These are phyloP conservation scores for Pyralis farinalis DNA, from an alignment of 2,888 invertebrate genomes.

Conservation along the genomic window DNA sequence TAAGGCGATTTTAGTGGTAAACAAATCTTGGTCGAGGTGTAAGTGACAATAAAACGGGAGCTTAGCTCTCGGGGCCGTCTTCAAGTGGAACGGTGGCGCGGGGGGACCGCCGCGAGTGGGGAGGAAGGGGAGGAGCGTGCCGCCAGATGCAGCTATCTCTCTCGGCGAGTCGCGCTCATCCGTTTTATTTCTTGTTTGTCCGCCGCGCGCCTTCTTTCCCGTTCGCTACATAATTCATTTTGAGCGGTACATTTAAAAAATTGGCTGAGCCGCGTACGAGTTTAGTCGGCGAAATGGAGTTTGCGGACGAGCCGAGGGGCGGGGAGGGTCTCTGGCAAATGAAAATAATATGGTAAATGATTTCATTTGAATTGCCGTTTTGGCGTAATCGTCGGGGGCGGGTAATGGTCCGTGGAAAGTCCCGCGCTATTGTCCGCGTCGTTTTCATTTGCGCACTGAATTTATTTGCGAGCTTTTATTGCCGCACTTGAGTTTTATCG, in stretches of 20 bases:
- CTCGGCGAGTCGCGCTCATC: slow-evolving; percentile 57
- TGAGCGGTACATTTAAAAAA: slow-evolving; percentile 77
- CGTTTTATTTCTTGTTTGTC: slow-evolving; percentile 75
- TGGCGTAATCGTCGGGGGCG: slow-evolving; percentile 49
- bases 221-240: slow-evolving; percentile 78
- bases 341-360: slow-evolving; percentile 77
- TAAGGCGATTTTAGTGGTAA: slow-evolving; percentile 41
- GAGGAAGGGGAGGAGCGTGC: slow-evolving; percentile 43
- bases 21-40: slow-evolving; percentile 69
- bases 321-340: slow-evolving; percentile 48
- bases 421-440: slow-evolving; percentile 58
- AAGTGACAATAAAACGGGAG: slow-evolving; percentile 79
- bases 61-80: slow-evolving; percentile 76
- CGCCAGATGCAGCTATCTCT: slow-evolving; percentile 36
- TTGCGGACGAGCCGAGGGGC: slow-evolving; percentile 40
- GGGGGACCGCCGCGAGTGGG: slow-evolving; percentile 11
- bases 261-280: slow-evolving; percentile 62
- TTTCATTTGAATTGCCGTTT: slow-evolving; percentile 73
- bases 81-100: slow-evolving; percentile 59
- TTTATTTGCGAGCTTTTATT: slow-evolving; percentile 54
- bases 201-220: slow-evolving; percentile 53
- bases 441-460: slow-evolving; percentile 61
- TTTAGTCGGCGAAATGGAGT: slow-evolving; percentile 67
- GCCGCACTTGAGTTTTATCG: slow-evolving; percentile 56
- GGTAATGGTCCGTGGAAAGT: slow-evolving; percentile 64